Percentiles rank a stretch among this genome's conserved stretches.
These are phyloP conservation scores for Ochropacha duplaris DNA, from an alignment of 2,888 invertebrate species.

Conservation along the genomic window DNA sequence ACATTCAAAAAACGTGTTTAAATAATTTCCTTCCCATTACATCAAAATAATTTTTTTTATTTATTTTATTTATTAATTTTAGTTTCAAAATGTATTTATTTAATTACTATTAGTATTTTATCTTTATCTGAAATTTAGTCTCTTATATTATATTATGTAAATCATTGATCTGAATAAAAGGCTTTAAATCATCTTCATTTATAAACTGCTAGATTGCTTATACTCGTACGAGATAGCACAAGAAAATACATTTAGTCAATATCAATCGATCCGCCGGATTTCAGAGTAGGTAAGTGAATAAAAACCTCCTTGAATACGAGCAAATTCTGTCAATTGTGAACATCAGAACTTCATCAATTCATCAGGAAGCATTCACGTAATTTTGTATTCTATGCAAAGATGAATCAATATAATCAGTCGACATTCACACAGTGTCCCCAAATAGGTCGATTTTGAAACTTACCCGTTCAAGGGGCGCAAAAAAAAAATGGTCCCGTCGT, in stretches of 20 bases:
- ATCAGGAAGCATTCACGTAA: slow-evolving; percentile 48
- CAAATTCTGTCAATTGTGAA: slow-evolving; percentile 27
- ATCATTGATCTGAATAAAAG: too few species aligned
- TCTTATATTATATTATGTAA: too few species aligned
- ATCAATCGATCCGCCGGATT: not conserved
- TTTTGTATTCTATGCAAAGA: slow-evolving; percentile 33
- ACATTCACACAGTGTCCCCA: slow-evolving; percentile 38
- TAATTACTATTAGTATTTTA: slow-evolving; percentile 31
- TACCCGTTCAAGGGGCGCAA: slow-evolving; percentile 34
- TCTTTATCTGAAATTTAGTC: too few species aligned
- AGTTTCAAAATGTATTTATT: slow-evolving; percentile 5
- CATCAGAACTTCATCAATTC: slow-evolving; percentile 40
- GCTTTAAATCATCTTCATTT: not conserved
- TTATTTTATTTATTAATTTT: too few species aligned
- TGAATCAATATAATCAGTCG: slow-evolving; percentile 53
- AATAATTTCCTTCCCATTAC: slow-evolving; percentile 33
- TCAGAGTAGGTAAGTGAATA: slow-evolving; percentile 11
- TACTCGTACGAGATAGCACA: not conserved
- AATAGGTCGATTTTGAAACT: slow-evolving; percentile 23
- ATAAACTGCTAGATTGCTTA: not conserved
- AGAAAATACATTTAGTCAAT: slow-evolving; percentile 4
- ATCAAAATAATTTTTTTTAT: too few species aligned
- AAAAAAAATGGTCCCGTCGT: slow-evolving; percentile 38
- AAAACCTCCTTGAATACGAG: slow-evolving; percentile 18
- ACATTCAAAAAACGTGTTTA: too few species aligned